These are phyloP conservation scores for Oenanthe melanoleuca DNA, from an alignment of 2,113 vertebrate species.

Conservation along the genomic window DNA sequence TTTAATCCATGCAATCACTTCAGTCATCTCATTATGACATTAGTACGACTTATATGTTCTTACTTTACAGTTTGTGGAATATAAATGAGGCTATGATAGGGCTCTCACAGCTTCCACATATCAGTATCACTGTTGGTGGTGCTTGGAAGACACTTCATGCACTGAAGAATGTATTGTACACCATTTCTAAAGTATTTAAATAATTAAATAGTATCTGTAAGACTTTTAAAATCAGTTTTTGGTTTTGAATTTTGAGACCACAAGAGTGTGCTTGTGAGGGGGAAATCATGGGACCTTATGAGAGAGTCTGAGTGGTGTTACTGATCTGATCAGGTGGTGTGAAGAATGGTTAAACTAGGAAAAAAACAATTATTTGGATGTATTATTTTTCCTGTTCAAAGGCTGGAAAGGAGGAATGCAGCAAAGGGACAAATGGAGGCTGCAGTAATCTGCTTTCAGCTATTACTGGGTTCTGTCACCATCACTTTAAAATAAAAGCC, in stretches of 20 bases:
- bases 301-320: neutral
- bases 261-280: neutral
- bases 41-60: neutral
- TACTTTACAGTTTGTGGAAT: neutral
- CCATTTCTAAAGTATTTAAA: neutral
- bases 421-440: neutral
- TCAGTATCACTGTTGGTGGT: neutral
- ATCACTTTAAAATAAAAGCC: neutral
- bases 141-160: neutral
- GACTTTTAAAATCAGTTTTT: neutral
- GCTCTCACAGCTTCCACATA: neutral
- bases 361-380: neutral
- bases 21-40: neutral
- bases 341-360: neutral
- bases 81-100: neutral
- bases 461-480: neutral
- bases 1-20: neutral
- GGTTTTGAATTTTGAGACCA: neutral
- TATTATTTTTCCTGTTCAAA: neutral
- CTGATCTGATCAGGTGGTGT: neutral
- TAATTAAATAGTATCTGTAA: neutral
- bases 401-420: neutral
- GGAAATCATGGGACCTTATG: neutral
- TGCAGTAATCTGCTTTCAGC: neutral
- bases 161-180: neutral